These are phyloP conservation scores for Hydrocynus forskahlii DNA, from an alignment of 2,797 vertebrate species.

Conservation along the genomic window DNA sequence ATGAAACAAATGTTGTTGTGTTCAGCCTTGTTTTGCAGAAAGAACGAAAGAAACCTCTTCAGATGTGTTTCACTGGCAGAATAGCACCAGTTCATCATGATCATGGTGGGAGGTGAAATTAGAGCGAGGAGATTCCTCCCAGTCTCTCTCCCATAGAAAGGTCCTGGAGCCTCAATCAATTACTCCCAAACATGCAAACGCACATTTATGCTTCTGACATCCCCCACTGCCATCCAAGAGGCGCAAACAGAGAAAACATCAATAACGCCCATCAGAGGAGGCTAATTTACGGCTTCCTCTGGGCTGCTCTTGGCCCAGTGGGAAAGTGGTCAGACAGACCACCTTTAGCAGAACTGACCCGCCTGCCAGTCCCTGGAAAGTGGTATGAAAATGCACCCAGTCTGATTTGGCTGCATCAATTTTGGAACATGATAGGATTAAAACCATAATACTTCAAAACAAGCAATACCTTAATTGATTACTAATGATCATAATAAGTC, in stretches of 20 bases:
- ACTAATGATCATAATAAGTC: too few species aligned
- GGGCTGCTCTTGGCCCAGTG: conserved; percentile 75
- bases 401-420: background rate
- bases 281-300: conserved; percentile 84
- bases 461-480: too few species aligned
- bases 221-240: conserved; percentile 59
- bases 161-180: conserved; percentile 66
- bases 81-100: conserved; percentile 40
- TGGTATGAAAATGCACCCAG: background rate
- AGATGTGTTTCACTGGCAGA: conserved; percentile 35
- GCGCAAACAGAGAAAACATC: conserved; percentile 67
- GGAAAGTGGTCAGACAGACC: conserved; percentile 68
- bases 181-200: conserved; percentile 65
- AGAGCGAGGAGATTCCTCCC: conserved; percentile 22
- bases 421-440: too few species aligned
- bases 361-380: background rate
- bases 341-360: conserved; percentile 67
- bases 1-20: too few species aligned
- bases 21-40: too few species aligned
- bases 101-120: conserved; percentile 42
- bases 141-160: conserved; percentile 56
- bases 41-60: background rate
- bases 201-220: conserved; percentile 57
- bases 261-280: conserved; percentile 78
- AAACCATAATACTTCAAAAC: too few species aligned